Evolutionary conservation across 2,113 vertebrate species (phyloP), one percentile per base, ranked within the genome.

Genomic region (Pygoscelis antarcticus): DNA sequence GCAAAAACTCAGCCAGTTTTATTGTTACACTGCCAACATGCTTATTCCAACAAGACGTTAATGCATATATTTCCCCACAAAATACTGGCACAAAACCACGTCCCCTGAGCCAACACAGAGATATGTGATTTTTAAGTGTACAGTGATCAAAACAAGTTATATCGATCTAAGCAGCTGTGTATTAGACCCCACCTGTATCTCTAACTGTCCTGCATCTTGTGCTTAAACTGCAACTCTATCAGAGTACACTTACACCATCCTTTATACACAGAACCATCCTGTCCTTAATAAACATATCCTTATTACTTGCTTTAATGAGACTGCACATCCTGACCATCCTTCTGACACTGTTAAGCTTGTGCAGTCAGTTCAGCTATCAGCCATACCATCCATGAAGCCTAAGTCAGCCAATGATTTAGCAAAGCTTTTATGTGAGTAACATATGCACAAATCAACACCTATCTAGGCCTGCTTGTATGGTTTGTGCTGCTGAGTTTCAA

Each of bases 391-490:
- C 55, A 12, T 0, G 21, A 17, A 26, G 89, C 49, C 49, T 1
- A 4, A 13, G 32, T 9, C 74, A 64, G 30, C 11, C 42, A 23
- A 9, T 0, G 18, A 58, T 57, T 11, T 3, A 57, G 32, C 74
- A 57, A 57, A 84, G 57, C 42, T 27, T 30, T 30, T 6, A 16
- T 1, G 9, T 2, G 46, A 52, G 46, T 9, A 18, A 55, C 12
- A 11, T 6, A 8, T 2, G 17, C 14, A 26, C 17, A 38, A 19
- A 6, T 2, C n/a, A 16, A 2, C 1, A 11, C 36, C 38, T 8
- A 2, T 0, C 52, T 30, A 23, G 14, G 36, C 27, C 62, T 30
- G 13, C 64, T 15, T 10, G 27, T 11, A 9, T 4, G 3, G 12
- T 2, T 16, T 4, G 22, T 58, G 81, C 51, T 51, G 74, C 44